Percentiles rank a stretch among this genome's conserved stretches.
phyloP scores from a whole-genome alignment of 2,888 invertebrate species.

The Caenorhabditis becei region DNA sequence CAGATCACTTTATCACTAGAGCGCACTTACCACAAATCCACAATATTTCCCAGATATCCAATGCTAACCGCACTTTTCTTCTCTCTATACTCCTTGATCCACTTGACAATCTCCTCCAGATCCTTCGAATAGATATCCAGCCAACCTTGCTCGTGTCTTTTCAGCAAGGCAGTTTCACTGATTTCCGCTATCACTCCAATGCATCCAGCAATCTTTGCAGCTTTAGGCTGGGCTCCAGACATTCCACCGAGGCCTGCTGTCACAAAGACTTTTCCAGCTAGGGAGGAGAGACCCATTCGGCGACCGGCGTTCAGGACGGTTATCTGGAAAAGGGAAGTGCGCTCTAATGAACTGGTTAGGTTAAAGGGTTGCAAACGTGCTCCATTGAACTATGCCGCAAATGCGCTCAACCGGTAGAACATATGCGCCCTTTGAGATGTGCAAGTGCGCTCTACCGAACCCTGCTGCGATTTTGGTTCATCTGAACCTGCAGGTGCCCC shows the following conservation, averaged over 20 bases:
- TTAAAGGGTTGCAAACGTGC: too few relatives aligned
- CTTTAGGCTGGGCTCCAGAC: slow-evolving; percentile 86
- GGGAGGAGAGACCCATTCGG: slow-evolving; percentile 83
- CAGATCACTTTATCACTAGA: neutral
- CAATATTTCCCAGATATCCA: slow-evolving; percentile 85
- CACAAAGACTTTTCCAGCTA: slow-evolving; percentile 84
- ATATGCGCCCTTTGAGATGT: too few relatives aligned
- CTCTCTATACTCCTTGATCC: slow-evolving; percentile 78
- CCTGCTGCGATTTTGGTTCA: too few relatives aligned
- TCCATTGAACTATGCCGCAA: too few relatives aligned
- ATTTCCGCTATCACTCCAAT: slow-evolving; percentile 86
- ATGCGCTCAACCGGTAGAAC: too few relatives aligned
- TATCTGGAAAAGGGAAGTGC: slow-evolving; percentile 82
- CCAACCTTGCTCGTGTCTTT: slow-evolving; percentile 86
- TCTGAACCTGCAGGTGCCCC: too few relatives aligned
- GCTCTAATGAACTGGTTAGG: too few relatives aligned
- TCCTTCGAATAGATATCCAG: slow-evolving; percentile 83
- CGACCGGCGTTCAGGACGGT: slow-evolving; percentile 86
- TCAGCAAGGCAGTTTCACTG: slow-evolving; percentile 84
- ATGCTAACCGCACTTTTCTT: slow-evolving; percentile 83
- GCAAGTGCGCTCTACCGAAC: too few relatives aligned
- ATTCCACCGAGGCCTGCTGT: slow-evolving; percentile 85
- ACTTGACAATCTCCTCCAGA: slow-evolving; percentile 81
- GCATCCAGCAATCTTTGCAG: slow-evolving; percentile 85
- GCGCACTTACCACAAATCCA: slow-evolving; percentile 83